Percentiles rank a stretch among this genome's conserved stretches.
Evolutionary conservation across 2,888 invertebrate species (phyloP).

Genomic region (Drosophila paranaensis): DNA sequence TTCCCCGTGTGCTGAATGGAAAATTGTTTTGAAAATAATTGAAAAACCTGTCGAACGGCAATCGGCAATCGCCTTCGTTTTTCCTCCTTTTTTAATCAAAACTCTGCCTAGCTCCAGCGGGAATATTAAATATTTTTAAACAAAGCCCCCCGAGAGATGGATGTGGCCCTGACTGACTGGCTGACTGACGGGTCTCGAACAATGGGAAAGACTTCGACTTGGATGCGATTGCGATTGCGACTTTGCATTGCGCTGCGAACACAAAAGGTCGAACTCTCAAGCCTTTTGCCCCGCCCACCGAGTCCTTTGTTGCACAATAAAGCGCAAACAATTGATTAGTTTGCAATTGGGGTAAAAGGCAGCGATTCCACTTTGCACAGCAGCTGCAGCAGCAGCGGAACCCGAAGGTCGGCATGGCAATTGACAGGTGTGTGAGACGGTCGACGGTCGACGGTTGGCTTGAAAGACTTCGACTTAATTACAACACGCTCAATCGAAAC

Average conservation of each 20-base stretch:
- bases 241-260: slow-evolving; percentile 45
- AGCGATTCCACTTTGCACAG: slow-evolving; percentile 18
- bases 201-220: slow-evolving; percentile 57
- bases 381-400: neutral
- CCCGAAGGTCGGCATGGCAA: slow-evolving; percentile 51
- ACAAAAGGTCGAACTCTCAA: slow-evolving; percentile 78
- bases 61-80: slow-evolving; percentile 60
- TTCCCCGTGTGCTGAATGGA: slow-evolving; percentile 22
- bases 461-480: slow-evolving; percentile 35
- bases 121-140: slow-evolving; percentile 69
- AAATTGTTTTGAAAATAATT: slow-evolving; percentile 65
- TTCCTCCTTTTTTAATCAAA: slow-evolving; percentile 66
- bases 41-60: slow-evolving; percentile 78
- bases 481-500: slow-evolving; percentile 33
- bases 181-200: slow-evolving; percentile 41
- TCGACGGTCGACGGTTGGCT: neutral
- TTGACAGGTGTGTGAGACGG: slow-evolving; percentile 71
- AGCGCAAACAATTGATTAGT: slow-evolving; percentile 83
- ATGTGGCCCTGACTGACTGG: slow-evolving; percentile 33
- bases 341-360: slow-evolving; percentile 72
- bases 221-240: slow-evolving; percentile 46
- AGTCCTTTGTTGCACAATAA: slow-evolving; percentile 74
- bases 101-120: slow-evolving; percentile 38
- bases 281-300: slow-evolving; percentile 54
- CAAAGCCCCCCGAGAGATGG: slow-evolving; percentile 42